phyloP scores from a whole-genome alignment of 1,140 invertebrate genomes.

The Conus betulinus region DNA sequence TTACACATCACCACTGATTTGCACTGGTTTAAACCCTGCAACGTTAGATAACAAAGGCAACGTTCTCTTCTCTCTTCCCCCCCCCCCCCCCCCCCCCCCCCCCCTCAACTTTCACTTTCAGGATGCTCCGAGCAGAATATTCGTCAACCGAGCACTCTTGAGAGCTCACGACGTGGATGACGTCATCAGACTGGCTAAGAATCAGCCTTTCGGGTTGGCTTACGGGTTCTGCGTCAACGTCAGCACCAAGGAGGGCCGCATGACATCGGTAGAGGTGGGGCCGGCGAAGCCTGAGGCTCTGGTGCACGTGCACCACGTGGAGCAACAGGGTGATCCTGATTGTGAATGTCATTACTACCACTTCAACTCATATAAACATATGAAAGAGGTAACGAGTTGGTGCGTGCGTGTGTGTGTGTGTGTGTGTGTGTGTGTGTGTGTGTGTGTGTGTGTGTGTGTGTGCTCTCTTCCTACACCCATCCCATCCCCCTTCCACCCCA shows the following conservation, averaged over 20 bases:
- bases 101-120: too few species aligned
- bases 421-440: conserved; percentile 15
- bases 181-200: not conserved
- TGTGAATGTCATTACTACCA: conserved; percentile 21
- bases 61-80: too few species aligned
- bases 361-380: conserved; percentile 19
- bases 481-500: too few species aligned
- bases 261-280: conserved; percentile 17
- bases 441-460: conserved; percentile 15
- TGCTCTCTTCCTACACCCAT: not conserved
- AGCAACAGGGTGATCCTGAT: not conserved
- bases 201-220: conserved; percentile 3
- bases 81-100: too few species aligned
- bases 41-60: too few species aligned
- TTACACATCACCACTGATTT: too few species aligned
- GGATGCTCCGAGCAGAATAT: conserved; percentile 10
- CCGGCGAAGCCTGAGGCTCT: not conserved
- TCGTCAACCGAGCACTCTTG: conserved; percentile 30
- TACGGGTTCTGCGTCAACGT: conserved; percentile 35
- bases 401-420: conserved; percentile 5
- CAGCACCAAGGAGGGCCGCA: not conserved
- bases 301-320: conserved; percentile 15
- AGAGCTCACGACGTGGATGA: conserved; percentile 16
- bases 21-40: too few species aligned
- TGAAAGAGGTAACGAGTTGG: conserved; percentile 5